Percentiles rank a stretch among this genome's conserved stretches.
Conservation (phyloP, 2,888 invertebrate species). For the Sphecodes monilicornis region DNA sequence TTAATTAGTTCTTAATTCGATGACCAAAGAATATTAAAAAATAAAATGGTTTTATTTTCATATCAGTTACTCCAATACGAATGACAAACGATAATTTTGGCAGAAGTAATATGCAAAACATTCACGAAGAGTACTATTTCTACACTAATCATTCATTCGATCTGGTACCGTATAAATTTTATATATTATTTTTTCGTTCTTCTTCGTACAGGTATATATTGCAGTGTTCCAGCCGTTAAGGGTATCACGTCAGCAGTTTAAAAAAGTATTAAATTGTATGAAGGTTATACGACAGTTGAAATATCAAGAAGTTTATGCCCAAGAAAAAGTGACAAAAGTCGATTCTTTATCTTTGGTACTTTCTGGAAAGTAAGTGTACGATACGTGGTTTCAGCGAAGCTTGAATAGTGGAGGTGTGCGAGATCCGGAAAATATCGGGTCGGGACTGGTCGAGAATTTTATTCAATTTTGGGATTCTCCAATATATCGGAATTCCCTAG, state of each 20-base stretch:
- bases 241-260: slow-evolving; percentile 93
- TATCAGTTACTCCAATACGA: not conserved
- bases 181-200: slow-evolving; percentile 58
- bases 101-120: not conserved
- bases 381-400: not conserved
- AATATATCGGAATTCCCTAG: not conserved
- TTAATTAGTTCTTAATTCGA: not conserved
- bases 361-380: slow-evolving; percentile 92
- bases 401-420: not conserved
- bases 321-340: slow-evolving; percentile 94
- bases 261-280: slow-evolving; percentile 92
- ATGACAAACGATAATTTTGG: not conserved
- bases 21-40: not conserved
- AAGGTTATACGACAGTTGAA: slow-evolving; percentile 91
- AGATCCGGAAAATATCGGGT: not conserved
- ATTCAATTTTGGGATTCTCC: not conserved
- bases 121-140: slow-evolving; percentile 1
- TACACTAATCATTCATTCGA: slow-evolving; percentile 11
- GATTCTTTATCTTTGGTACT: slow-evolving; percentile 94
- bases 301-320: slow-evolving; percentile 94
- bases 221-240: slow-evolving; percentile 93
- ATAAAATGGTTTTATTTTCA: not conserved
- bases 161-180: slow-evolving; percentile 28
- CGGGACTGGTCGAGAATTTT: no score
- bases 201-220: slow-evolving; percentile 89